These are phyloP conservation scores for Eristalis pertinax DNA, from an alignment of 2,888 invertebrate species.

Conservation along the genomic window DNA sequence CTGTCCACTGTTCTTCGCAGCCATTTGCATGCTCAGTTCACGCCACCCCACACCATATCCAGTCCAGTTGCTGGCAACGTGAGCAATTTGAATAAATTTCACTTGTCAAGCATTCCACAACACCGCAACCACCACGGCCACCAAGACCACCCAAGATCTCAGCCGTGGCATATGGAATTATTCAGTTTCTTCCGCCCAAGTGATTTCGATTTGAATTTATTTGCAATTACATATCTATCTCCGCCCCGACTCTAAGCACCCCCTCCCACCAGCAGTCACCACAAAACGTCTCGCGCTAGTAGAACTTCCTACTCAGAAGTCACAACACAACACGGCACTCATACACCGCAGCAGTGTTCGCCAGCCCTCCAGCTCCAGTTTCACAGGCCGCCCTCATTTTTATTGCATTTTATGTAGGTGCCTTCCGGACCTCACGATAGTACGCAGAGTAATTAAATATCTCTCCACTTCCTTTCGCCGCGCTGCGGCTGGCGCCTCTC, in stretches of 20 bases:
- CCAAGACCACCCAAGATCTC: neutral
- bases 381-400: slow-evolving; percentile 11
- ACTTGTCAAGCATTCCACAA: neutral
- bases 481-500: slow-evolving; percentile 34
- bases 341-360: neutral
- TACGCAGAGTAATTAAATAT: slow-evolving; percentile 68
- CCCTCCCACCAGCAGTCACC: neutral
- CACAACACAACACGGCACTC: neutral
- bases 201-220: neutral
- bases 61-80: too few species aligned
- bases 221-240: neutral
- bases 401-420: slow-evolving; percentile 69
- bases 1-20: too few species aligned
- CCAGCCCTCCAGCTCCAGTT: neutral
- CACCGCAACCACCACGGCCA: neutral
- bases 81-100: neutral
- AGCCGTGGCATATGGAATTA: neutral
- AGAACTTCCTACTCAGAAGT: neutral
- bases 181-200: neutral
- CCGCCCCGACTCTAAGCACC: neutral
- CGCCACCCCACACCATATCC: too few species aligned
- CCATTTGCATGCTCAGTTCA: too few species aligned
- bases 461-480: slow-evolving; percentile 54
- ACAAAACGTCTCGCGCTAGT: neutral
- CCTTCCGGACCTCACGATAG: slow-evolving; percentile 63